These are phyloP conservation scores for Monopterus albus DNA, from an alignment of 2,113 vertebrate genomes.

Conservation along the genomic window DNA sequence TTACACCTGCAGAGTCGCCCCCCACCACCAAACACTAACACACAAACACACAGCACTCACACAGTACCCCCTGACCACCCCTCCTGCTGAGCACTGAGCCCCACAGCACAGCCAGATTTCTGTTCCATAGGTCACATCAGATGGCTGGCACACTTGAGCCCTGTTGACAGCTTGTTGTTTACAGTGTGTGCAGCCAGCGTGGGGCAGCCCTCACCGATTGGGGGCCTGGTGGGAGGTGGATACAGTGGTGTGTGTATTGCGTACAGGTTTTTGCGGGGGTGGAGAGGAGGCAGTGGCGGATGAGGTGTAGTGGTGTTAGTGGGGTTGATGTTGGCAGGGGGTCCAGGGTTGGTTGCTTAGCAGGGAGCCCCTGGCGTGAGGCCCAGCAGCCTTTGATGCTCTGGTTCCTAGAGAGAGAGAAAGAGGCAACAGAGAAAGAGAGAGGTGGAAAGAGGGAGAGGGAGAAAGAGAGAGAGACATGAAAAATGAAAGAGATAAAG, in stretches of 20 bases:
- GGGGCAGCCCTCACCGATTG: constrained; percentile 76
- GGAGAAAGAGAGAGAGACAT: constrained; percentile 57
- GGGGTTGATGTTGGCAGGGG: constrained; percentile 71
- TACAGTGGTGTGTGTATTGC: constrained; percentile 34
- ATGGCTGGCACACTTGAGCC: constrained; percentile 86
- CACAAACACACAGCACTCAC: background rate
- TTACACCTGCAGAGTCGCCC: constrained; percentile 39
- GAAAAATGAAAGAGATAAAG: constrained; percentile 80
- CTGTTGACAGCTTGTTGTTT: constrained; percentile 90
- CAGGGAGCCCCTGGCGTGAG: constrained; percentile 85
- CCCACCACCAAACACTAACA: background rate
- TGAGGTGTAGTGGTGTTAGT: constrained; percentile 49
- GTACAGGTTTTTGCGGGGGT: constrained; percentile 22
- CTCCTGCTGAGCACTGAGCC: constrained; percentile 59
- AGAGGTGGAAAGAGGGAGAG: background rate
- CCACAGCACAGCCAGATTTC: constrained; percentile 65
- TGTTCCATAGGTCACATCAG: constrained; percentile 86
- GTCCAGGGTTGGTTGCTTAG: constrained; percentile 70
- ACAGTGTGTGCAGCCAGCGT: constrained; percentile 86
- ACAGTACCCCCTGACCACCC: constrained; percentile 50
- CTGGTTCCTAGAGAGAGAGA: constrained; percentile 64
- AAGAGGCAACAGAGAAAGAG: constrained; percentile 21
- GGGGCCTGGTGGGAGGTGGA: constrained; percentile 65
- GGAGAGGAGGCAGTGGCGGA: constrained; percentile 16
- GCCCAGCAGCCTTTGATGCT: constrained; percentile 87